A percentile compares a stretch with the other conserved stretches of the same genome.
Evolutionary conservation across 2,888 invertebrate species (phyloP).

Genomic region (Phytoseiulus persimilis): DNA sequence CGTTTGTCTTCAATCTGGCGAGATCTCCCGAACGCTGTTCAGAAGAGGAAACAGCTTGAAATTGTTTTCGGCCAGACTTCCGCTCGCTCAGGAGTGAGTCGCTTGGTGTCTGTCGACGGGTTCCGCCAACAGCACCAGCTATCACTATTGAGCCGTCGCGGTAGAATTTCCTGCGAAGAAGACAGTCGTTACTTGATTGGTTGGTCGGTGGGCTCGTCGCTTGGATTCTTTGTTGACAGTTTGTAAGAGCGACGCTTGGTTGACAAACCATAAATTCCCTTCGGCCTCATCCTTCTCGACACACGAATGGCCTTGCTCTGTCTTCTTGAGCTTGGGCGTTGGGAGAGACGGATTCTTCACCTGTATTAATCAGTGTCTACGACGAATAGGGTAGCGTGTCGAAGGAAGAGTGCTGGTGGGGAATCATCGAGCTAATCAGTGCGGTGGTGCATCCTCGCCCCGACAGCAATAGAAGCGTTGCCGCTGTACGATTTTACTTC

Average conservation of each 20-base stretch:
- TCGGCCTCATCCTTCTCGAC: not conserved
- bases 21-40: not conserved
- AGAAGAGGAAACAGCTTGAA: not conserved
- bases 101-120: not conserved
- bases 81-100: not conserved
- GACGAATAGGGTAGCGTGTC: too few relatives aligned
- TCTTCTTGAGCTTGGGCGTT: not conserved
- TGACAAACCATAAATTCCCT: not conserved
- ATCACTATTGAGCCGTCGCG: not conserved
- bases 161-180: not conserved
- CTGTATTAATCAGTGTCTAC: too few relatives aligned
- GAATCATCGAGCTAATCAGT: too few relatives aligned
- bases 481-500: too few relatives aligned
- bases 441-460: too few relatives aligned
- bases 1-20: not conserved
- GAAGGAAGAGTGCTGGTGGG: too few relatives aligned
- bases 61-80: not conserved
- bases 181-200: not conserved
- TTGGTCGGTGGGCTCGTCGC: not conserved
- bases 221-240: not conserved
- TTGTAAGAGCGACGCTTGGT: not conserved
- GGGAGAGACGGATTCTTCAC: not conserved
- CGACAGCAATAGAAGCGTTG: too few relatives aligned
- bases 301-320: not conserved
- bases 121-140: not conserved